Evolutionary conservation across 2,797 vertebrate genomes (phyloP).

Genomic region (Lepilemur septentrionalis): DNA sequence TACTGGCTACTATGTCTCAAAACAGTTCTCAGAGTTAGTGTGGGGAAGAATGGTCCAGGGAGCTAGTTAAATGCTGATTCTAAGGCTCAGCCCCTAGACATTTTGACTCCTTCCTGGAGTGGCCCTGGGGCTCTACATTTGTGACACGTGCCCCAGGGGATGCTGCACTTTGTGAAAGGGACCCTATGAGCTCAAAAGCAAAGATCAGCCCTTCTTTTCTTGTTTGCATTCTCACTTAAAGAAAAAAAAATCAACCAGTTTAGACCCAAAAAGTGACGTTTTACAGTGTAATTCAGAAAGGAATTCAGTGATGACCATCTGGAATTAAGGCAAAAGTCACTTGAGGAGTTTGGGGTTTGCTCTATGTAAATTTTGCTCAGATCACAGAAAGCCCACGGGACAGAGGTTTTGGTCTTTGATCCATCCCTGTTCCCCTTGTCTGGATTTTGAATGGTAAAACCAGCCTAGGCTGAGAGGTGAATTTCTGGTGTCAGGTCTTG

Average conservation of each 20-base stretch:
- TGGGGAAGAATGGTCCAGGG: not conserved
- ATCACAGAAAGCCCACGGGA: not conserved
- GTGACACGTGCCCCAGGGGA: not conserved
- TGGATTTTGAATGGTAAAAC: not conserved
- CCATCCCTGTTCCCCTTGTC: not conserved
- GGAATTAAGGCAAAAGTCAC: not conserved
- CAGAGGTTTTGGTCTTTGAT: not conserved
- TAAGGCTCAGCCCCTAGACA: not conserved
- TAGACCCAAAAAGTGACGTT: not conserved
- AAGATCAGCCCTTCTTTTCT: not conserved
- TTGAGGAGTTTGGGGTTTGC: not conserved
- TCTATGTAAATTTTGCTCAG: accelerated
- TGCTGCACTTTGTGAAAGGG: not conserved
- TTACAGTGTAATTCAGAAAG: not conserved
- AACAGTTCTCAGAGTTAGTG: not conserved
- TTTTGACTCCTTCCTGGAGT: not conserved
- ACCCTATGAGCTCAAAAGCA: not conserved
- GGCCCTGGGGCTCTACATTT: not conserved
- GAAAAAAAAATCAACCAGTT: not conserved
- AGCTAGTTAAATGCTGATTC: not conserved
- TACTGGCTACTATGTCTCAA: not conserved
- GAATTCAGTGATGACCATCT: not conserved
- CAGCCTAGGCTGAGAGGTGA: not conserved
- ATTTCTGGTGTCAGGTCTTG: not conserved
- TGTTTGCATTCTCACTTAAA: not conserved